Evolutionary conservation across 2,113 vertebrate genomes (phyloP).

Genomic region (Brienomyrus longianalis): DNA sequence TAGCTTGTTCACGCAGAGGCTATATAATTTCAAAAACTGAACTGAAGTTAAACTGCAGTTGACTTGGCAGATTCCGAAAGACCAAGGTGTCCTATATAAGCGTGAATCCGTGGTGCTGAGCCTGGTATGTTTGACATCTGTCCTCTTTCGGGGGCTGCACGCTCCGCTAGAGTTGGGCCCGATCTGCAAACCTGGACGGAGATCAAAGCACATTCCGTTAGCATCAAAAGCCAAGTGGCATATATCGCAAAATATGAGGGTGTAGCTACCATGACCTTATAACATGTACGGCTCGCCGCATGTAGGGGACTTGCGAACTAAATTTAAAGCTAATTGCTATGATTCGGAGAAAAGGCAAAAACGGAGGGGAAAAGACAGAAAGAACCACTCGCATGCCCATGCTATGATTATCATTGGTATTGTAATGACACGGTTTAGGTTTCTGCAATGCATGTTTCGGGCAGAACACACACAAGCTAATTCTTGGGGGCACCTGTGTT

Average conservation of each 20-base stretch:
- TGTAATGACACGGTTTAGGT: constrained; percentile 68
- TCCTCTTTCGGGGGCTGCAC: no score
- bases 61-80: constrained; percentile 44
- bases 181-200: constrained; percentile 32
- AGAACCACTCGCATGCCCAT: constrained; percentile 61
- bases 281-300: constrained; percentile 46
- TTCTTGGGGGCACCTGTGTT: constrained; percentile 60
- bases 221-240: constrained; percentile 26
- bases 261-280: constrained; percentile 61
- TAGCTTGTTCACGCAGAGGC: constrained; percentile 19
- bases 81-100: constrained; percentile 45
- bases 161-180: background rate
- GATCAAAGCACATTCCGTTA: constrained; percentile 45
- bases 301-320: constrained; percentile 59
- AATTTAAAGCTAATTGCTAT: constrained; percentile 76
- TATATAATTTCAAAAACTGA: constrained; percentile 26
- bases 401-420: constrained; percentile 70
- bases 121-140: no score
- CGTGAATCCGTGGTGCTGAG: constrained; percentile 48
- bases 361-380: constrained; percentile 57
- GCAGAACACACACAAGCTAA: constrained; percentile 69
- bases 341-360: constrained; percentile 40
- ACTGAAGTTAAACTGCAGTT: constrained; percentile 48
- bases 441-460: constrained; percentile 61
- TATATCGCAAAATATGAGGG: constrained; percentile 50